Base-by-base conservation (phyloP, 1,140 invertebrate species). In the Luehdorfia chinensis region DNA sequence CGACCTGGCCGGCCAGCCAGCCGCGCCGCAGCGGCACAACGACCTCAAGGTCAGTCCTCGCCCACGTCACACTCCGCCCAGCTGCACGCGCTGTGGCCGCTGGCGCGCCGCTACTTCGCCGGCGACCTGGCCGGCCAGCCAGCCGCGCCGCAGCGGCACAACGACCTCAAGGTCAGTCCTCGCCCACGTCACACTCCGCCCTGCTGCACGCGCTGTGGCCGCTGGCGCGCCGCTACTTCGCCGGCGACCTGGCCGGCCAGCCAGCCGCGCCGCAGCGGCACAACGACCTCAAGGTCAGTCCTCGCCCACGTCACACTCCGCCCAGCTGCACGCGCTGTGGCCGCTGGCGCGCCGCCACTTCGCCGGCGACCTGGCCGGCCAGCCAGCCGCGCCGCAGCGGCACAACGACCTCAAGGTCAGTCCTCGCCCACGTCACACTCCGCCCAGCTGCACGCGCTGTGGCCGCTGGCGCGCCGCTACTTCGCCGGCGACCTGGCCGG, bases 121-220 rank as follows among this genome's bases (percentile, higher is more conserved):
- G 73, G 71, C 1, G 80, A 84, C 44, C 71, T 83, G n/a, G 76
- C 66, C 37, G 77, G 75, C n/a, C 28, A 50, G 28, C 74, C 74
- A 13, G 7, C 50, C 12, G 47, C 54, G 14, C 59, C 73, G 2
- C 46, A 64, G 37, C 44, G 70, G 1, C 74, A 77, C 23, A 46
- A 47, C 1, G 54, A 73, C 1, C 64, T 84, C 13, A 84, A 80
- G 75, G 79, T 80, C 19, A 21, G 19, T 6, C 19, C 6, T 21
- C 2, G 6, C 19, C 6, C 6, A 21, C 37, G 11, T 33, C 1
- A 4, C 2, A 4, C 1, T n/a, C 74, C 14, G 30, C 58, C n/a
- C 68, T 80, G 59, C 65, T 84, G 53, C 55, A 66, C 59, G 77
- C 77, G 49, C 71, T 84, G 59, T 81, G 77, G 80, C 71, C 75